Conservation (phyloP, 2,113 vertebrate genomes). For the Chionomys nivalis region DNA sequence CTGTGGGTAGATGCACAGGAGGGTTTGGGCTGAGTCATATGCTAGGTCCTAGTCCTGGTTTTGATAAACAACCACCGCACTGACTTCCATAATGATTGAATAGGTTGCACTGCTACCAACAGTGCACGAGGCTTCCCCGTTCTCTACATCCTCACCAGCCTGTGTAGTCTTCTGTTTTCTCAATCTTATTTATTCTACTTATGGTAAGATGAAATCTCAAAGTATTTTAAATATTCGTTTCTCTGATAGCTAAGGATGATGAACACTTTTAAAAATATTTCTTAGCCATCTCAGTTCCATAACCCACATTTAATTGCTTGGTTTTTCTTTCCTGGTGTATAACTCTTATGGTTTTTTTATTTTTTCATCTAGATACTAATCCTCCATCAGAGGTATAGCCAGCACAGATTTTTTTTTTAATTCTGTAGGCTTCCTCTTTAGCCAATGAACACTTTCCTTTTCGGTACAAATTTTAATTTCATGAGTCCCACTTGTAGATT, state of each 20-base stretch:
- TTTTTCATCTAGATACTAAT: background rate
- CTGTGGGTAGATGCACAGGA: background rate
- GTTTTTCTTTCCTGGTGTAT: background rate
- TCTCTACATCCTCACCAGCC: background rate
- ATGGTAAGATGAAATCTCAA: background rate
- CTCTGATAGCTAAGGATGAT: background rate
- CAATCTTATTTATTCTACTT: background rate
- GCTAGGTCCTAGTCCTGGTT: background rate
- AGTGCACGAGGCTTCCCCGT: background rate
- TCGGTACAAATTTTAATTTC: background rate
- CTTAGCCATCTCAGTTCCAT: background rate
- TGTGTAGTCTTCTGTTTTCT: background rate
- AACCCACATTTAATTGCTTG: background rate
- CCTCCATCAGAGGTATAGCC: background rate
- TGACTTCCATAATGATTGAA: background rate
- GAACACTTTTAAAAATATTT: background rate
- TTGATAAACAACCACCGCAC: background rate
- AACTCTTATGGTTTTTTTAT: background rate
- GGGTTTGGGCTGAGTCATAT: background rate
- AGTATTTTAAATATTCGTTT: background rate
- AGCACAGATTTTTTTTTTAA: background rate
- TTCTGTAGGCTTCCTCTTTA: background rate
- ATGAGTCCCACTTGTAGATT: background rate
- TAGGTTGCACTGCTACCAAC: background rate
- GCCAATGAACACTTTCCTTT: background rate